Evolutionary conservation across 2,113 vertebrate species (phyloP).

Genomic region (Leucoraja erinaceus): DNA sequence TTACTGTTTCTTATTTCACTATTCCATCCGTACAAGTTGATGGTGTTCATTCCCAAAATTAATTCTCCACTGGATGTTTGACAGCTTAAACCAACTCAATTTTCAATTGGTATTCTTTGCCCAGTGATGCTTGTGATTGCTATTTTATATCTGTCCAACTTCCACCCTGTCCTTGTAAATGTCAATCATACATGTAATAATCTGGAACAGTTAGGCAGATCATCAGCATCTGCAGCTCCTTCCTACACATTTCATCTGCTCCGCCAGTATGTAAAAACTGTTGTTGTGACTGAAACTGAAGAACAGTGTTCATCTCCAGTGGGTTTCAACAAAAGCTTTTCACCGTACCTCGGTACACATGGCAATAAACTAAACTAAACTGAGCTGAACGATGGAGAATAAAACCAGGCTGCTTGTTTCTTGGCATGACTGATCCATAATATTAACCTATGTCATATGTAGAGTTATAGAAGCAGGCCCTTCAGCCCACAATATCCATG

Average conservation of each 20-base stretch:
- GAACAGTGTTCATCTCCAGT: too few species aligned
- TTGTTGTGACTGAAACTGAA: not conserved
- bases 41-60: not conserved
- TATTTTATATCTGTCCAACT: not conserved
- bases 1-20: not conserved
- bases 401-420: not conserved
- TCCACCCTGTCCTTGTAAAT: not conserved
- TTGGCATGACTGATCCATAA: not conserved
- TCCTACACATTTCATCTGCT: not conserved
- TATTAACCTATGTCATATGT: too few species aligned
- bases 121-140: slow-evolving; percentile 18
- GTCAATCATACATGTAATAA: not conserved
- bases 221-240: too few species aligned
- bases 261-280: not conserved
- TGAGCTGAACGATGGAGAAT: not conserved
- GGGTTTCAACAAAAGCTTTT: too few species aligned
- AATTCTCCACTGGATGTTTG: not conserved
- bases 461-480: too few species aligned
- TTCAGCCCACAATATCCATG: too few species aligned
- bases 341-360: too few species aligned
- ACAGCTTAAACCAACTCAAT: not conserved
- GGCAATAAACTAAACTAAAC: too few species aligned
- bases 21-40: not conserved
- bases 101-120: not conserved
- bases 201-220: not conserved